Conservation (phyloP, 2,797 vertebrate species). For the Danio albolineatus region DNA sequence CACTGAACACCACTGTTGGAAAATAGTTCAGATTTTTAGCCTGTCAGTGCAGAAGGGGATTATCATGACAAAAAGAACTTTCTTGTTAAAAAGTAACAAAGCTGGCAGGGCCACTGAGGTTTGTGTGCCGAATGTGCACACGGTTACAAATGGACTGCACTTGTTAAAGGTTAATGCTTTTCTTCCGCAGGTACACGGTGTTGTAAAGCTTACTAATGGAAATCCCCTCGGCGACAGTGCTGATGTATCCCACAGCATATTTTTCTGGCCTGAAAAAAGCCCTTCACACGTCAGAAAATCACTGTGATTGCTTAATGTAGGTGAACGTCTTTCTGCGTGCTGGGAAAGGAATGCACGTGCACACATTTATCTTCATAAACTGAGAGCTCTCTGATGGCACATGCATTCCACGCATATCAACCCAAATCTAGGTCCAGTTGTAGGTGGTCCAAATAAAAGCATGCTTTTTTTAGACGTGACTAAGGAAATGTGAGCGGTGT, state of each 20-base stretch:
- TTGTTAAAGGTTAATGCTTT: conserved; percentile 48
- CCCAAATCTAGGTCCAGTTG: background rate
- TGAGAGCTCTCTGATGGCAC: background rate
- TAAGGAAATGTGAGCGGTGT: background rate
- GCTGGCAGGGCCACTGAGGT: conserved; percentile 42
- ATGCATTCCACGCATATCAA: conserved; percentile 6
- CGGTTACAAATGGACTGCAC: conserved; percentile 5
- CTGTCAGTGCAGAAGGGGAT: conserved; percentile 55
- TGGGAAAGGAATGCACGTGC: background rate
- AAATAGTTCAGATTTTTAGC: conserved; percentile 60
- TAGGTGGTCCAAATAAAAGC: background rate
- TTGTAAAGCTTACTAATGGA: conserved; percentile 19
- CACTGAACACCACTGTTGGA: conserved; percentile 43
- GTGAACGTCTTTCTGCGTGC: background rate
- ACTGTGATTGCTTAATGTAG: background rate
- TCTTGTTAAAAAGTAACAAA: conserved; percentile 61
- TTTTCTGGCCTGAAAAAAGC: conserved; percentile 8
- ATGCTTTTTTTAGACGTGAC: background rate
- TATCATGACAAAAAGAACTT: conserved; percentile 61
- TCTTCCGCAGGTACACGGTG: conserved; percentile 37
- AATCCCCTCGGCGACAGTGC: conserved; percentile 38
- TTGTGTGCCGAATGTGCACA: conserved; percentile 35
- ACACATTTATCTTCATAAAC: background rate
- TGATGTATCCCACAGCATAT: background rate
- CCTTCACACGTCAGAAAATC: background rate